Conservation (phyloP, 1,140 invertebrate species). For the Varroa destructor region DNA sequence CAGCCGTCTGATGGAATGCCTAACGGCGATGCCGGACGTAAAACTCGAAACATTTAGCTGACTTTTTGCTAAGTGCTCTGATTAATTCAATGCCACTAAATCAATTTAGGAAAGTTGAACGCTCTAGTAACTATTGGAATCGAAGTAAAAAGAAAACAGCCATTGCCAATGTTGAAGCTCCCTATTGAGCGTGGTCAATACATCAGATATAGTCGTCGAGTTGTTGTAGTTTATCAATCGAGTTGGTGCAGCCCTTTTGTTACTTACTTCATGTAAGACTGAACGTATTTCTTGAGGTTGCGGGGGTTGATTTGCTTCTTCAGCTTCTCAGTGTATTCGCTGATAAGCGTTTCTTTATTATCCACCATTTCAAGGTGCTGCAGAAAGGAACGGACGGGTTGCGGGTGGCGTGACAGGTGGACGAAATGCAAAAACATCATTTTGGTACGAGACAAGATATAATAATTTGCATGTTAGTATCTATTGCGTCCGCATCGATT, state of each 20-base stretch:
- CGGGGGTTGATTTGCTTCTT: slow-evolving; percentile 63
- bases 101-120: too few species aligned
- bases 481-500: background rate
- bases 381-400: background rate
- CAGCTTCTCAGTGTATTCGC: slow-evolving; percentile 61
- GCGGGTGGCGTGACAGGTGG: slow-evolving; percentile 21
- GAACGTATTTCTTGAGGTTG: slow-evolving; percentile 67
- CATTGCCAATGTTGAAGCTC: too few species aligned
- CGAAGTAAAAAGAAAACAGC: too few species aligned
- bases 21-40: too few species aligned
- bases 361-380: slow-evolving; percentile 48
- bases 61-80: too few species aligned
- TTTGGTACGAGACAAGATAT: background rate
- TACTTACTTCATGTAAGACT: slow-evolving; percentile 64
- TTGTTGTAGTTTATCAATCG: slow-evolving; percentile 18
- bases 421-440: background rate
- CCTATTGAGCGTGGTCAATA: too few species aligned
- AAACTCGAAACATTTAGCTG: too few species aligned
- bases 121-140: too few species aligned
- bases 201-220: background rate
- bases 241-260: background rate
- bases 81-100: too few species aligned
- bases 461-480: too few species aligned
- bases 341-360: slow-evolving; percentile 55
- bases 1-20: too few species aligned